Conservation (phyloP, 2,113 vertebrate genomes). For the Peromyscus leucopus region DNA sequence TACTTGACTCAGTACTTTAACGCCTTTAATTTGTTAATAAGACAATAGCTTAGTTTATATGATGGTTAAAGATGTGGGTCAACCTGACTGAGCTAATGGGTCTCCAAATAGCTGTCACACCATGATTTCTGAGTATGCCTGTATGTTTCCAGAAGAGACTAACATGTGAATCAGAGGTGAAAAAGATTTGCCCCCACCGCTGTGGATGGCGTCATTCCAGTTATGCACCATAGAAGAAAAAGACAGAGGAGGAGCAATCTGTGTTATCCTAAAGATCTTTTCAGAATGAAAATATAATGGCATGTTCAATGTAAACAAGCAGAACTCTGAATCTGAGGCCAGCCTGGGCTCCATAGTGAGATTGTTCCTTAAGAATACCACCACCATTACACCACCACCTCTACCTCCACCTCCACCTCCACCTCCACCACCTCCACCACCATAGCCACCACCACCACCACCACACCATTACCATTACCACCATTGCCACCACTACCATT, state of each 20-base stretch:
- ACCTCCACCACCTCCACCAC: too few species aligned
- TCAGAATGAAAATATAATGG: not conserved
- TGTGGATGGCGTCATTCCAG: not conserved
- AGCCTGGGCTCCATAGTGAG: not conserved
- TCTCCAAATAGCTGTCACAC: not conserved
- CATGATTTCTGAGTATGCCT: not conserved
- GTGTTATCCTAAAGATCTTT: not conserved
- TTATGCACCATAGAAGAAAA: not conserved
- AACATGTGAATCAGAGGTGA: not conserved
- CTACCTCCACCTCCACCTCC: not conserved
- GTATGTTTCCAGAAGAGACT: not conserved
- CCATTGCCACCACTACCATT: not conserved
- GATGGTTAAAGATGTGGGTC: not conserved
- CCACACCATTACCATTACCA: not conserved
- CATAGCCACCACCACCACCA: not conserved
- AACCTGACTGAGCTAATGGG: not conserved
- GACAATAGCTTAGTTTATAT: not conserved
- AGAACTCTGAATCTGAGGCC: not conserved
- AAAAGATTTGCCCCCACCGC: not conserved
- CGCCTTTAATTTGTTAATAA: constrained; percentile 23
- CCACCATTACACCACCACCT: not conserved
- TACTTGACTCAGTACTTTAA: not conserved
- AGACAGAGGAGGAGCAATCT: not conserved
- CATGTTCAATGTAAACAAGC: not conserved
- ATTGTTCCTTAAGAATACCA: not conserved